These are phyloP conservation scores for Apoderus coryli DNA, from an alignment of 2,888 invertebrate species.

Conservation along the genomic window DNA sequence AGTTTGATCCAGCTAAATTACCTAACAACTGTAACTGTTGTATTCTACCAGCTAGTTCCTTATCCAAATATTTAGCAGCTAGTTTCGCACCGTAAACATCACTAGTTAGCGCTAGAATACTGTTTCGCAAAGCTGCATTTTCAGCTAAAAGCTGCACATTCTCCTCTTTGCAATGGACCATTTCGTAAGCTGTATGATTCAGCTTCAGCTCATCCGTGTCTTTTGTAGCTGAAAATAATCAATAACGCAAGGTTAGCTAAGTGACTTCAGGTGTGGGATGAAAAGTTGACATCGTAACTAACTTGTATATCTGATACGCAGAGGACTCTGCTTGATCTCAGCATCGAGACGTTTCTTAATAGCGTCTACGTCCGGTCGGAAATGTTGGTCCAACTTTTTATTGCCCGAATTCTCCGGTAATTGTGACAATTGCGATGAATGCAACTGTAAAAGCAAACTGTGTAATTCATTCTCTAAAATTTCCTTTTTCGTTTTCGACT, in stretches of 20 bases:
- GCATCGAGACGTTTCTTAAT: constrained; percentile 33
- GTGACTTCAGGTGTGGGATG: no score
- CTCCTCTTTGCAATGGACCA: constrained; percentile 36
- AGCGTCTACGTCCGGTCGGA: constrained; percentile 31
- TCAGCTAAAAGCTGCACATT: constrained; percentile 48
- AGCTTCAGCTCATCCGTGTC: constrained; percentile 29
- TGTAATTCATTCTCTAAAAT: constrained; percentile 47
- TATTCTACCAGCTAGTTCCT: constrained; percentile 68
- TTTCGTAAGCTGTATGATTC: constrained; percentile 29
- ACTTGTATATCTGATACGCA: no score
- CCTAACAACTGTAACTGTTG: constrained; percentile 74
- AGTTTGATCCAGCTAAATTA: constrained; percentile 16
- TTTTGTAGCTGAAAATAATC: constrained; percentile 6
- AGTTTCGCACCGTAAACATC: constrained; percentile 74
- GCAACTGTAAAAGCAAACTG: constrained; percentile 44
- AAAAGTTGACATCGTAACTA: no score
- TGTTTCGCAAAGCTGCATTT: constrained; percentile 54
- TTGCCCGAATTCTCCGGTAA: constrained; percentile 31
- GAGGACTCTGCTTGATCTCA: constrained; percentile 32
- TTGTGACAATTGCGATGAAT: constrained; percentile 42
- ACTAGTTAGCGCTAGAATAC: constrained; percentile 58
- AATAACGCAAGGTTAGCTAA: no score
- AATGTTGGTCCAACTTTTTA: constrained; percentile 27
- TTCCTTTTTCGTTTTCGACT: constrained; percentile 46
- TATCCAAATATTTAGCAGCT: constrained; percentile 76